Conservation (phyloP, 2,797 vertebrate genomes). For the Spinibarbus caldwelli region DNA sequence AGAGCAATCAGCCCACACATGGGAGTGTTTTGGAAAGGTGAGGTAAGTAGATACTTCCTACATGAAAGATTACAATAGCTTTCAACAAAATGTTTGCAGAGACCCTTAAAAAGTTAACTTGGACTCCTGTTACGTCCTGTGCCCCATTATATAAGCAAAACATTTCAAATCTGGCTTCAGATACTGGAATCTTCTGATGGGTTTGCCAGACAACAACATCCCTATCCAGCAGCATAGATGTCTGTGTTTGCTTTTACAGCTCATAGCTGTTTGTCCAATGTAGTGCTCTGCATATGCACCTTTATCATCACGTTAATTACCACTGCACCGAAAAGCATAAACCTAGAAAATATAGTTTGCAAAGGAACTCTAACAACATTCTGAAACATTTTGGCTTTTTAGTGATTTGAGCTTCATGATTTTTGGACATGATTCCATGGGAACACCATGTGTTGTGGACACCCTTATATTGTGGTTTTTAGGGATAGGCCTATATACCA, state of each 20-base stretch:
- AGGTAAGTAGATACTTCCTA: not conserved
- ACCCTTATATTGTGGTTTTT: not conserved
- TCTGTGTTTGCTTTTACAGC: constrained; percentile 62
- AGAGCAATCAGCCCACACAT: not conserved
- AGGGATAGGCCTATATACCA: not conserved
- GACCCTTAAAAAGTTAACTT: not conserved
- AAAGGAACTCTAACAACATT: not conserved
- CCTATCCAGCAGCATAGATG: constrained; percentile 64
- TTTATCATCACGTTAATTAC: constrained; percentile 3
- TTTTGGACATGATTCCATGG: not conserved
- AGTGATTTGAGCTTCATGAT: not conserved
- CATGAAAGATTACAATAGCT: not conserved
- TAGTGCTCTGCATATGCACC: constrained; percentile 25
- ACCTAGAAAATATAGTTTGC: not conserved
- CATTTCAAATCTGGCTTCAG: not conserved
- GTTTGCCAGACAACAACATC: constrained; percentile 62
- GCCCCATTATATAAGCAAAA: constrained; percentile 18
- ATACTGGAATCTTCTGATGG: constrained; percentile 37
- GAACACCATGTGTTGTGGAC: too few species aligned
- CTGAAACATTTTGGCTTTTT: too few species aligned
- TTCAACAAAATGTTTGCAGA: not conserved
- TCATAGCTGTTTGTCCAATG: constrained; percentile 68
- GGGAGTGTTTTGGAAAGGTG: not conserved
- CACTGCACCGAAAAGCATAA: not conserved
- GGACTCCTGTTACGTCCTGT: not conserved